A percentile compares a stretch with the other conserved stretches of the same genome.
Conservation (phyloP, 2,888 invertebrate genomes). For the Theretra japonica region DNA sequence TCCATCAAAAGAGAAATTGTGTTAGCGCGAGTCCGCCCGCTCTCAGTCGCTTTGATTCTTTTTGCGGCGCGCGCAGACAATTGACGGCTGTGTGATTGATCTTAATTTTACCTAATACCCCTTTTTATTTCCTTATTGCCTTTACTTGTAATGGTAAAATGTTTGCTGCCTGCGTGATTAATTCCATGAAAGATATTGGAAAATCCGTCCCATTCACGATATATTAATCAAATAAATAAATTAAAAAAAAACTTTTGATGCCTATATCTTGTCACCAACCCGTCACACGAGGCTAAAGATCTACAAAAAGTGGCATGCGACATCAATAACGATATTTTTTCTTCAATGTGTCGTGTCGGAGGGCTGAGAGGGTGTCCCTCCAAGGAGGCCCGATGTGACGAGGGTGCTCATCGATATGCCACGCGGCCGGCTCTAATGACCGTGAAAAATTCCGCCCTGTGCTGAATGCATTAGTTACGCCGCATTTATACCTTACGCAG, state of each 20-base stretch:
- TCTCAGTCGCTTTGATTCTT: neutral
- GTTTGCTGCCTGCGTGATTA: too few relatives aligned
- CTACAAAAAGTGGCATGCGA: constrained; percentile 1
- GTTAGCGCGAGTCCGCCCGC: neutral
- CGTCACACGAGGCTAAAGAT: neutral
- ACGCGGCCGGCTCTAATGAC: neutral
- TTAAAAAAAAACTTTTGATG: neutral
- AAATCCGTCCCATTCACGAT: too few relatives aligned
- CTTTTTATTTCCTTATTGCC: neutral
- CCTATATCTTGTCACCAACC: neutral
- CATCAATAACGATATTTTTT: constrained; percentile 23
- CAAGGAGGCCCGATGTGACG: neutral
- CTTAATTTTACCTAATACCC: neutral
- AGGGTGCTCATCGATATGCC: constrained; percentile 18
- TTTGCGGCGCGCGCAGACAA: neutral
- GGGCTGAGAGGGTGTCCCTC: neutral
- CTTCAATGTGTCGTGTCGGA: constrained; percentile 1
- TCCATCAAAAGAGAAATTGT: constrained; percentile 22
- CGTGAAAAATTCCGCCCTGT: constrained; percentile 9
- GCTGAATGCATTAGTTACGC: constrained; percentile 16
- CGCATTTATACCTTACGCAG: neutral
- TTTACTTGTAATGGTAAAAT: too few relatives aligned
- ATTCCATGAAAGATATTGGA: too few relatives aligned
- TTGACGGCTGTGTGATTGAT: constrained; percentile 6
- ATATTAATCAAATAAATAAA: too few relatives aligned